Base-by-base conservation (phyloP, 2,797 vertebrate species). In the Sus cebifrons region DNA sequence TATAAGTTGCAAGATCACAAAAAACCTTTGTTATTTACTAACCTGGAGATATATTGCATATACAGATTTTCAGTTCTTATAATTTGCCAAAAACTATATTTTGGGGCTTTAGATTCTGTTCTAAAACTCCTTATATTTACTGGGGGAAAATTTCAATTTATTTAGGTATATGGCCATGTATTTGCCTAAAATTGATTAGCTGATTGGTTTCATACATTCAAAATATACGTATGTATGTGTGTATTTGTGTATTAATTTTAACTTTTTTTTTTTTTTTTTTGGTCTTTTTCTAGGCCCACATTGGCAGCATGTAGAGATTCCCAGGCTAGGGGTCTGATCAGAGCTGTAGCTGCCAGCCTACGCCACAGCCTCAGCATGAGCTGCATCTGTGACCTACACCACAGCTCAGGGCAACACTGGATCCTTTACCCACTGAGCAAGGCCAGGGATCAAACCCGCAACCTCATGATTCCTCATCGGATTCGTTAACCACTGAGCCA, bases 181-280 rank as follows among this genome's bases (percentile, higher is more conserved):
- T 20, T 96, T 67, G 81, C 67, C 20, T 56, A 36, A 78, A 54
- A 62, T 29, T 68, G 60, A 86, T 86, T 95, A 65, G 12, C 73
- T 79, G 49, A n/a, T 78, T 86, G 78, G 21, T 92, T 91, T 94
- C 52, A 73, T 71, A 81, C 60, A 84, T 84, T 85, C 29, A 78
- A 36, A 60, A 25, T 86, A 6, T 84, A 65, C 91, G 17, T 87
- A 14, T 83, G 15, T 60, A 60, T 92, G 14, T 27, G 17, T 74
- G 17, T 71, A 49, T 83, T 65, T 32, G 36, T 81, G 16, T 74
- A 74, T 67, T 29, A 78, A 27, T 87, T 65, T 95, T 86, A 10
- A 49, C 44, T 36, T 36, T 36, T 36, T 36, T 36, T 36, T 36
- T 36, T 36, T 36, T 36, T 36, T 36, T 36, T 36, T 36, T 36